Evolutionary conservation across 2,113 vertebrate genomes (phyloP), one percentile per base, ranked within the genome.

Genomic region (Hydropotes inermis): DNA sequence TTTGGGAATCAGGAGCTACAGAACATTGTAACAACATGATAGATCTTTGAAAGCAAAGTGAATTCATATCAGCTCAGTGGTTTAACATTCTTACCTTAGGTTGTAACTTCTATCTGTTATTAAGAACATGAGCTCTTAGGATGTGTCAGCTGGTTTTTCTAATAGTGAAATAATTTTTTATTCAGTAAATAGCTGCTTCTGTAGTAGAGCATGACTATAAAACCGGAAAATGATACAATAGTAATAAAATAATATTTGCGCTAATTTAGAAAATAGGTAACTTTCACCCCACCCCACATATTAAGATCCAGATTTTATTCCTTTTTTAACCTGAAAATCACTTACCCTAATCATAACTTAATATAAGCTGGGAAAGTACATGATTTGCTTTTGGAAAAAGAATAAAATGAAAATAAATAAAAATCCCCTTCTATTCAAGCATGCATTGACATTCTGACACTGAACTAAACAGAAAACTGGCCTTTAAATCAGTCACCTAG

Each of bases 221-320:
- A 92, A 95, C 64, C 13, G 16, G 25, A 55, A 91, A 87, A 84
- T 13, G 96, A 83, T n/a, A 25, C 47, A 79, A 91, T 16, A 74
- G 3, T 54, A 95, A 93, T 14, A n/a, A 92, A 98, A 83, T 96
- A 76, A 33, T 82, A 52, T 82, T 92, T 91, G 3, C 84, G 17
- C 87, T 60, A 90, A 70, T 67, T 95, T 93, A 82, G 25, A 92
- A 95, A 81, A 3, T 87, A 55, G 8, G 79, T 30, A 60, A 30
- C 86, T 83, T 94, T 87, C 2, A 67, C 39, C 3, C 23, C 12
- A 23, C 5, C 1, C 4, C 15, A 64, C 70, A 39, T 67, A 82
- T 81, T 74, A 52, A 89, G 86, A 94, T 28, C 1, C 0, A 81
- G 3, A 2, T 85, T 94, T 88, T 39, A 3, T 28, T 74, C 47